phyloP scores from a whole-genome alignment of 2,888 invertebrate genomes.

The Maniola hyperantus region DNA sequence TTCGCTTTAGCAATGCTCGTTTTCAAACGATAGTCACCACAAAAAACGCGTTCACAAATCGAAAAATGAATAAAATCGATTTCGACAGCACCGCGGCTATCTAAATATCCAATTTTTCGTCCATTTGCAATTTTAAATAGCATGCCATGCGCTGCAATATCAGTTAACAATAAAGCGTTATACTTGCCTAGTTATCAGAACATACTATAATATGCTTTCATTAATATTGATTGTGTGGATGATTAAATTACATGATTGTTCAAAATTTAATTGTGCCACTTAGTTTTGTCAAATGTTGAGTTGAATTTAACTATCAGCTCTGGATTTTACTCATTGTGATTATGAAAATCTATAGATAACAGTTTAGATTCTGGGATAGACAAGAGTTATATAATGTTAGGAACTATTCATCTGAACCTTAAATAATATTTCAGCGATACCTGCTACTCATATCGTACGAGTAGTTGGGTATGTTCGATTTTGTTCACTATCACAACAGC shows the following conservation, averaged over 20 bases:
- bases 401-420: no score
- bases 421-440: no score
- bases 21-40: constrained; percentile 30
- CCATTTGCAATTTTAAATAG: constrained; percentile 18
- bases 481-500: no score
- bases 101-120: constrained; percentile 17
- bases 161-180: constrained; percentile 2
- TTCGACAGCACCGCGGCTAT: constrained; percentile 16
- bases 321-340: no score
- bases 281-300: constrained; percentile 4
- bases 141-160: constrained; percentile 7
- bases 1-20: constrained; percentile 26
- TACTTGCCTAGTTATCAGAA: neutral
- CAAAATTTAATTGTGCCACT: neutral
- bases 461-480: no score
- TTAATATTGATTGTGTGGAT: constrained; percentile 8
- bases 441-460: no score
- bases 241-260: constrained; percentile 1
- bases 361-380: no score
- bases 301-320: neutral
- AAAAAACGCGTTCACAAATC: constrained; percentile 29
- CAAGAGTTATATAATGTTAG: no score
- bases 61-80: constrained; percentile 25
- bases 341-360: no score
- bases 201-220: neutral